phyloP scores from a whole-genome alignment of 2,113 vertebrate species.

The Eubucco bourcierii region DNA sequence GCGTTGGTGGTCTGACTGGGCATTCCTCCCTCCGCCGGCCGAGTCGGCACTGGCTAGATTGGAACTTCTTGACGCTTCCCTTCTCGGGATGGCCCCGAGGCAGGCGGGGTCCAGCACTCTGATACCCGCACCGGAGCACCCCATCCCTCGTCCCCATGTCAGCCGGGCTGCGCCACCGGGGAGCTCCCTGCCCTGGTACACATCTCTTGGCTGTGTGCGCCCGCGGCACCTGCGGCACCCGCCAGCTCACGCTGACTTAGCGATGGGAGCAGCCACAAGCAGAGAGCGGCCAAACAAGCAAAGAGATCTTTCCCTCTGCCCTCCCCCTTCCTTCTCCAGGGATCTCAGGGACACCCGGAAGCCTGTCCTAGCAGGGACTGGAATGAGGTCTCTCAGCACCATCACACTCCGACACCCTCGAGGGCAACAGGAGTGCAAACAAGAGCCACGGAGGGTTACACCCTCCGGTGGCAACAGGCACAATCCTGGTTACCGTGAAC shows the following conservation, averaged over 20 bases:
- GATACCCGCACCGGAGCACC: neutral
- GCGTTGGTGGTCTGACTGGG: slow-evolving; percentile 63
- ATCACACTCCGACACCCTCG: neutral
- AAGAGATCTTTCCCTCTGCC: neutral
- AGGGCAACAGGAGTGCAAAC: neutral
- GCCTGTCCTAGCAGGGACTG: neutral
- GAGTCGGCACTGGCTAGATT: neutral
- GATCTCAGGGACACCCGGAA: neutral
- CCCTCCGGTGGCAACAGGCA: fast-evolving
- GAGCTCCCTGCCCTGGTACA: neutral
- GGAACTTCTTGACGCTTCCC: neutral
- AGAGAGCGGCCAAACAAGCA: neutral
- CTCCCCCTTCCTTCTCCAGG: neutral
- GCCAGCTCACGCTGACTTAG: fast-evolving
- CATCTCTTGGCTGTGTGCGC: neutral
- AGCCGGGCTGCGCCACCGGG: neutral
- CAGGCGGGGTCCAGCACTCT: neutral
- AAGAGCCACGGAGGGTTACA: neutral
- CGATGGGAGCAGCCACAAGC: neutral
- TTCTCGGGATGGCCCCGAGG: neutral
- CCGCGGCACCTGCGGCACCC: neutral
- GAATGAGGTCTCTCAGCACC: neutral
- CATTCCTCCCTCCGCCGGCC: neutral
- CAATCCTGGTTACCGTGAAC: neutral
- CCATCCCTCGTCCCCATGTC: neutral